Conservation (phyloP, 35 echinoderm and acorn worm species). For the Acanthaster planci region DNA sequence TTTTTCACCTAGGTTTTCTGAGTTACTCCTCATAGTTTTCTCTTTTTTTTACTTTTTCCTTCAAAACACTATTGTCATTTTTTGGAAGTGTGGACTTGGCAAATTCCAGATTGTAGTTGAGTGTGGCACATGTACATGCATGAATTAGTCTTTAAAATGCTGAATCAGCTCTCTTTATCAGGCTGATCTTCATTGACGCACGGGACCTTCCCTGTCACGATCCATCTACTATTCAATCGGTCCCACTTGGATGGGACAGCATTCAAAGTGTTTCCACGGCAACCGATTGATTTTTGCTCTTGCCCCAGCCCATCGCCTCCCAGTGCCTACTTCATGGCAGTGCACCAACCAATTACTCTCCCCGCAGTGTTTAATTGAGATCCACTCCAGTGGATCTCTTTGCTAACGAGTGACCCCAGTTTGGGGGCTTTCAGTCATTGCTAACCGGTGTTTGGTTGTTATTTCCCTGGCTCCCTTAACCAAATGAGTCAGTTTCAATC, state of each 20-base stretch:
- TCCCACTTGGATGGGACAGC: background rate
- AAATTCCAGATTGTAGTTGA: too few relatives aligned
- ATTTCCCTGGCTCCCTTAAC: background rate
- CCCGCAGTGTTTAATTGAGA: too few relatives aligned
- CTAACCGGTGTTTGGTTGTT: background rate
- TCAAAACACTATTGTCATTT: too few relatives aligned
- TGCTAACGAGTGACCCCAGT: background rate
- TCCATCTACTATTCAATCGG: background rate
- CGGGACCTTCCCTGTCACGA: background rate
- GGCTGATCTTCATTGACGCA: background rate
- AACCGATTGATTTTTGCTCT: slow-evolving; percentile 12
- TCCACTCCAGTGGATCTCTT: too few relatives aligned
- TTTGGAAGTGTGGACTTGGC: too few relatives aligned
- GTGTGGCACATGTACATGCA: too few relatives aligned
- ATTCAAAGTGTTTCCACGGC: slow-evolving; percentile 22
- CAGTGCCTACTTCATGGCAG: too few relatives aligned
- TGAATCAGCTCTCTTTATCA: background rate
- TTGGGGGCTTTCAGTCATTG: background rate
- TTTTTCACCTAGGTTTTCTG: too few relatives aligned
- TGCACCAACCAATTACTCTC: too few relatives aligned
- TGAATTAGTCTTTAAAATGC: too few relatives aligned
- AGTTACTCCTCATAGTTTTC: too few relatives aligned
- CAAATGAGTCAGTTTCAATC: background rate
- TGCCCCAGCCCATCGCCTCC: background rate
- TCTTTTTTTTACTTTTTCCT: too few relatives aligned